Evolutionary conservation across 2,797 vertebrate species (phyloP).

Genomic region (Syngnathus acus): DNA sequence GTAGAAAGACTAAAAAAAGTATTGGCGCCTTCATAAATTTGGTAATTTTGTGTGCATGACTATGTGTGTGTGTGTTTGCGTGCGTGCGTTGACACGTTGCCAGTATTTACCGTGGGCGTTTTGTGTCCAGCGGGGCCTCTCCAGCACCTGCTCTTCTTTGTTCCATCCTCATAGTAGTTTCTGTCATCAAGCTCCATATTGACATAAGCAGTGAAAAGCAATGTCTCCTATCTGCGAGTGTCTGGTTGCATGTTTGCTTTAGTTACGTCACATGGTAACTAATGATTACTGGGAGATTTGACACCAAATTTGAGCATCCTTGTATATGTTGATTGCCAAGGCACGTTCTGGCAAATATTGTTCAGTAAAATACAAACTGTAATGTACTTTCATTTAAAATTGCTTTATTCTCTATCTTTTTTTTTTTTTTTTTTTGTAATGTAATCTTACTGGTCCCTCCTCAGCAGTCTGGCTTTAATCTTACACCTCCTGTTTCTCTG

Average conservation of each 20-base stretch:
- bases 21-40: neutral
- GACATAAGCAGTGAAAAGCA: conserved; percentile 24
- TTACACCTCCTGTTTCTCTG: conserved; percentile 37
- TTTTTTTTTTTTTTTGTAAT: conserved; percentile 12
- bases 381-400: neutral
- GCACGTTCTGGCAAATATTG: conserved; percentile 24
- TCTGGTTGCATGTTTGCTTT: conserved; percentile 33
- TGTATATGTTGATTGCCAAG: neutral
- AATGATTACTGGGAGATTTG: conserved; percentile 10
- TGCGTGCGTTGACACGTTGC: conserved; percentile 17
- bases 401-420: neutral
- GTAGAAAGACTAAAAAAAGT: neutral
- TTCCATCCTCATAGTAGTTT: conserved; percentile 19
- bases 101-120: conserved; percentile 49
- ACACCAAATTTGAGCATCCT: conserved; percentile 9
- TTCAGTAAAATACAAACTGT: neutral
- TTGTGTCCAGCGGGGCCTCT: conserved; percentile 39
- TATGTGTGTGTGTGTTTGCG: conserved; percentile 2
- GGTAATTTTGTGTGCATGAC: neutral
- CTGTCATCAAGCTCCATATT: conserved; percentile 41
- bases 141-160: conserved; percentile 52
- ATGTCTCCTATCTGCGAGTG: neutral
- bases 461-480: conserved; percentile 19
- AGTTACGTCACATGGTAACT: conserved; percentile 29
- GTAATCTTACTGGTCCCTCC: conserved; percentile 10